Conservation (phyloP, 1,140 invertebrate species). For the Carposina sasakii region DNA sequence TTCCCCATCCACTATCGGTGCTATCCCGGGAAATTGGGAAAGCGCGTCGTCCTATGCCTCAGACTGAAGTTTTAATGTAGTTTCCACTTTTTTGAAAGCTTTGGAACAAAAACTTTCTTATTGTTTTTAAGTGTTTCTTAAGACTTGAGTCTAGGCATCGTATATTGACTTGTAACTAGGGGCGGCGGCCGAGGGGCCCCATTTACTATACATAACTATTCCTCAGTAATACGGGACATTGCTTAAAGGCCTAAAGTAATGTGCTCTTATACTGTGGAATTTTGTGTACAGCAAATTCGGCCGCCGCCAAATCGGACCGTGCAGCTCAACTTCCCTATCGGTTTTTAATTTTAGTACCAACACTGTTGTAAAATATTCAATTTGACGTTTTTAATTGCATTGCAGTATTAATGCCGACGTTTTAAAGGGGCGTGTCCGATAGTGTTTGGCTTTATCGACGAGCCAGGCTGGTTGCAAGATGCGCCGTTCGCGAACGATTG, state of each 20-base stretch:
- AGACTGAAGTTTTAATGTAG: constrained; percentile 37
- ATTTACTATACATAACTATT: constrained; percentile 48
- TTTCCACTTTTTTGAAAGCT: neutral
- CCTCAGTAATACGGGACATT: constrained; percentile 48
- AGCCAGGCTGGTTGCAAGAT: constrained; percentile 29
- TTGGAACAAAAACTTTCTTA: neutral
- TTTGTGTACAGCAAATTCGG: constrained; percentile 52
- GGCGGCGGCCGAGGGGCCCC: constrained; percentile 56
- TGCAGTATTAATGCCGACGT: constrained; percentile 35
- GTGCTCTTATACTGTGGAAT: constrained; percentile 52
- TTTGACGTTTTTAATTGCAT: constrained; percentile 40
- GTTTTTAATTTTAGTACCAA: constrained; percentile 26
- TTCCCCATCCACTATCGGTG: constrained; percentile 49
- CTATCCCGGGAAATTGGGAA: constrained; percentile 34
- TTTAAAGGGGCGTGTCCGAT: constrained; percentile 54
- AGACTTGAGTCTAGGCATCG: constrained; percentile 40
- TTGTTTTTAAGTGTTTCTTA: constrained; percentile 11
- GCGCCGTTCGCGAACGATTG: constrained; percentile 13
- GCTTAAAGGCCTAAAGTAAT: constrained; percentile 67
- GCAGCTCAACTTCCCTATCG: constrained; percentile 41
- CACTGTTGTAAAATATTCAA: constrained; percentile 30
- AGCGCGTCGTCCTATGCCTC: constrained; percentile 35
- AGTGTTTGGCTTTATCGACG: constrained; percentile 41
- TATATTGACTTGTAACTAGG: constrained; percentile 44
- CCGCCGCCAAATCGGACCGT: constrained; percentile 45